These are phyloP conservation scores for Caenorhabditis brenneri DNA, from an alignment of 1,140 invertebrate genomes.

Conservation along the genomic window DNA sequence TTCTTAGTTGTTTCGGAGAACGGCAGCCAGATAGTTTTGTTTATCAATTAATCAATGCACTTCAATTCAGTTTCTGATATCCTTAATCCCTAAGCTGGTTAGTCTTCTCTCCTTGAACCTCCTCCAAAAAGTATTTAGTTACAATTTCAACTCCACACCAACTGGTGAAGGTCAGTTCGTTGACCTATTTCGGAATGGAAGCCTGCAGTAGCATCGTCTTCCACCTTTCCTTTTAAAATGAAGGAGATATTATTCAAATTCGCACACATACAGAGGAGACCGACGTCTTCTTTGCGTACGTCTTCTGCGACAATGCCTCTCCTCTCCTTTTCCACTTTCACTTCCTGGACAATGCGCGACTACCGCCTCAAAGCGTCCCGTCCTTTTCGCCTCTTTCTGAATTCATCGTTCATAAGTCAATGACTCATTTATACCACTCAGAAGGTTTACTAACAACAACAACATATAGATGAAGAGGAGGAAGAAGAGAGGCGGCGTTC, in stretches of 20 bases:
- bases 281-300: constrained; percentile 21
- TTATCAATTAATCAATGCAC: too few species aligned
- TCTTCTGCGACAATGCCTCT: constrained; percentile 28
- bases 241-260: constrained; percentile 40
- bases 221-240: background rate
- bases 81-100: too few species aligned
- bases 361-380: background rate
- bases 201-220: background rate
- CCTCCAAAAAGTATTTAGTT: background rate
- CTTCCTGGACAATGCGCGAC: constrained; percentile 26
- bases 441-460: constrained; percentile 11
- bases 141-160: background rate
- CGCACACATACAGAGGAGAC: background rate
- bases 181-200: constrained; percentile 31
- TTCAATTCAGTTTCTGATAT: too few species aligned
- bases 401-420: constrained; percentile 30
- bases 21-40: too few species aligned
- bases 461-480: too few species aligned
- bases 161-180: constrained; percentile 2
- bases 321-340: constrained; percentile 35
- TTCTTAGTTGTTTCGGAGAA: too few species aligned
- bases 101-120: too few species aligned
- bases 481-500: background rate
- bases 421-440: constrained; percentile 30
- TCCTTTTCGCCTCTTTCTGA: constrained; percentile 4